Evolutionary conservation across 2,888 invertebrate genomes (phyloP).

Genomic region (Limnephilus rhombicus): DNA sequence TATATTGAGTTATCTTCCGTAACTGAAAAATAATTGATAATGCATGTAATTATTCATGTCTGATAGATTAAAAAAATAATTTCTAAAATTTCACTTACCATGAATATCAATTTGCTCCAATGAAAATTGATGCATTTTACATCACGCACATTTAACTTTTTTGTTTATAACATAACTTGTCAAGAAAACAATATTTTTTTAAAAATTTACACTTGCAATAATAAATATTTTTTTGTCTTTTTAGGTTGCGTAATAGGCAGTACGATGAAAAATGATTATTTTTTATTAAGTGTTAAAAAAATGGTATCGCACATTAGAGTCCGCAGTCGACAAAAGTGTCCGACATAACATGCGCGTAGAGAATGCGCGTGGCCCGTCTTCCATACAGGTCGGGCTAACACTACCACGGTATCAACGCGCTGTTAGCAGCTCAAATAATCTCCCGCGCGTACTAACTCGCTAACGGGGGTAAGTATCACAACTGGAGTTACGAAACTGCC

Average conservation of each 20-base stretch:
- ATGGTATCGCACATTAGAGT: neutral
- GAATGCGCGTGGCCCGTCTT: constrained; percentile 9
- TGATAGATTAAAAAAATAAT: neutral
- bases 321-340: neutral
- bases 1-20: neutral
- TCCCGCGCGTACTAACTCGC: constrained; percentile 15
- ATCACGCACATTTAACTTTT: neutral
- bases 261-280: neutral
- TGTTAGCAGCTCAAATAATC: neutral
- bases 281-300: neutral
- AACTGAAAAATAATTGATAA: neutral
- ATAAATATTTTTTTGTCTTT: neutral
- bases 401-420: neutral
- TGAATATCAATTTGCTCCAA: neutral
- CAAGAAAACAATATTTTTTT: neutral
- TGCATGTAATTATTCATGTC: neutral
- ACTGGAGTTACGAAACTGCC: neutral
- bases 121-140: neutral
- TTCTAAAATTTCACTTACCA: neutral
- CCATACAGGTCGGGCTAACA: neutral
- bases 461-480: constrained; percentile 23
- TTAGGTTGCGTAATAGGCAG: neutral
- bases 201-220: neutral
- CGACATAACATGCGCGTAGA: neutral
- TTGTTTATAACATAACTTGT: neutral